Base-by-base conservation (phyloP, 2,797 vertebrate genomes). In the Peromyscus nudipes region DNA sequence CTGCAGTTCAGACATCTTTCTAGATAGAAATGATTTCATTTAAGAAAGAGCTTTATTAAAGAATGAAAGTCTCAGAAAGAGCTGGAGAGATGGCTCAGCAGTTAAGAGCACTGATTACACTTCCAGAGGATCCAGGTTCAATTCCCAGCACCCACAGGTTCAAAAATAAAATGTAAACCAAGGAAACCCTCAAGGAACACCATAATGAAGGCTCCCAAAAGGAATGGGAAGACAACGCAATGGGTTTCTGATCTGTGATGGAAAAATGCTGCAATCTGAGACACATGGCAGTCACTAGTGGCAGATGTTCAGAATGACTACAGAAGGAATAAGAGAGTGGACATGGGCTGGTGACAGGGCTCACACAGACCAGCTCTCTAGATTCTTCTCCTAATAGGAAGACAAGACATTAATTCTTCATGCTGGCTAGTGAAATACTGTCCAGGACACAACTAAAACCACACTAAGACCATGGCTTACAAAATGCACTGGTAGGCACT, bases 351-450 rank as follows among this genome's bases (percentile, higher is more conserved):
- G 8, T 9, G 4, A 81, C 0, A 81, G 4, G 21, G 21, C 17
- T 80, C 13, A 77, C 21, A 57, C 60, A 92, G 57, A 85, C 7
- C 31, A 79, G 52, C 40, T 86, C n/a, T 93, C 62, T 31, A 46
- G 75, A 43, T 71, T 93, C 46, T 55, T 89, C 65, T 91, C 81
- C 29, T 4, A 67, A 49, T 34, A 90, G 27, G 13, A 0, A 67
- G 13, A 84, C 3, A 31, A 19, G 65, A 37, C 82, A 95, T 34
- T 57, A 93, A 94, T 31, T 90, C 86, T 92, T 80, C 46, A 46
- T 10, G 34, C 21, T 85, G 75, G 64, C 64, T 57, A 73, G 43
- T 60, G 82, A 92, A 31, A n/a, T 25, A 37, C 75, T 85, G 62
- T 69, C 27, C 17, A 21, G 17, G 46, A 25, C 84, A 83, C 2